Base-by-base conservation (phyloP, 2,113 vertebrate species). In the Ptyas mucosa region DNA sequence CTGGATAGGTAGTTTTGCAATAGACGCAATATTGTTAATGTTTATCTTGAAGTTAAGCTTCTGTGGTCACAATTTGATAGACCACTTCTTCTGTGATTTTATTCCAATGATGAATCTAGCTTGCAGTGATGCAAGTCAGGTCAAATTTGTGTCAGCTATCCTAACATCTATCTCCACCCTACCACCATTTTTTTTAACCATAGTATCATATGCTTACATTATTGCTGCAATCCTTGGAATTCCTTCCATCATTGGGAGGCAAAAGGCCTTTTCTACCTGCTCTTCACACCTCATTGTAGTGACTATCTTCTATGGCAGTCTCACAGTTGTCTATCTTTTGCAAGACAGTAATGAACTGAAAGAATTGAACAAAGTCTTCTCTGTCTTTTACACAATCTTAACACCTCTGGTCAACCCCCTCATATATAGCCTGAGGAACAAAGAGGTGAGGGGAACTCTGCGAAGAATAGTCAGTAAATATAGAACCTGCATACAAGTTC, bases 11-110 rank as follows among this genome's bases (percentile, higher is more conserved):
- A 95, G 94, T 8, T 90, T 95, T 89, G 43, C 61, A 43, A 57
- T 89, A 89, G 53, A 93, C 29, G 52, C 43, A 9, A 52, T 39
- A 21, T 51, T 93, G 43, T 24, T 95, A 1, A 39, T 94, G n/a
- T 86, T 96, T 69, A 96, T 95, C 43, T 95, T 95, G 4, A 94
- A 85, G 5, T 53, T 96, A 29, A 89, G 94, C 3, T 97, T 95
- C 94, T 96, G 96, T 87, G 94, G 93, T 54, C 91, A 92, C 55
- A 89, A 7, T 9, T 93, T 91, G 29, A 95, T 96, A 90, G 95
- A 96, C 2, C 95, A 96, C 55, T 97, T 96, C 85, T 96, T 96
- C 58, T 96, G 96, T 49, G 92, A 93, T 1, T 96, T 96, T 55
- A 87, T 90, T 23, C 89, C 92, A 54, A 23, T 93, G 46, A 39